These are phyloP conservation scores for Cistogaster globosa DNA, from an alignment of 2,888 invertebrate species.

Conservation along the genomic window DNA sequence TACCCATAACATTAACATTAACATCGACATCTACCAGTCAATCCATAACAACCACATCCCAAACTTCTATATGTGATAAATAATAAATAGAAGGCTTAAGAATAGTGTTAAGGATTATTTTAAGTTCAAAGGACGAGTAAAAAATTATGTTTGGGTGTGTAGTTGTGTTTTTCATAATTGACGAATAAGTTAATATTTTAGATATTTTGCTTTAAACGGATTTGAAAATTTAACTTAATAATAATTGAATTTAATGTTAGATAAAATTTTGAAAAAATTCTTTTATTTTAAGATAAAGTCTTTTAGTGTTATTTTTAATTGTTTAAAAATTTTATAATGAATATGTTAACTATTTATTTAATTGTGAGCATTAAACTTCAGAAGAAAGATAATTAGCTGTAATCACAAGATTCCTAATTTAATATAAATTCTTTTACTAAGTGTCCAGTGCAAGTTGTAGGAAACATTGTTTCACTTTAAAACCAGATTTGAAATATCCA, in stretches of 20 bases:
- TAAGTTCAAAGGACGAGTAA: neutral
- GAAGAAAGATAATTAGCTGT: too few species aligned
- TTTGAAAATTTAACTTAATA: slow-evolving; percentile 20
- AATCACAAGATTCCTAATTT: too few species aligned
- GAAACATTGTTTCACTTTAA: too few species aligned
- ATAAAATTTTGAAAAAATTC: neutral
- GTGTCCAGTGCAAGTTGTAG: neutral
- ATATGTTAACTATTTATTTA: too few species aligned
- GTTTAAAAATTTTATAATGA: neutral
- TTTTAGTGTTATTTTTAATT: neutral
- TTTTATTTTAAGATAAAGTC: neutral
- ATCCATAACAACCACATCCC: slow-evolving; percentile 38
- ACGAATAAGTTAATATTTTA: neutral
- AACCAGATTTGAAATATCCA: too few species aligned
- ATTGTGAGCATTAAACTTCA: too few species aligned
- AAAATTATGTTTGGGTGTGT: neutral
- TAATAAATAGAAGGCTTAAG: slow-evolving; percentile 55
- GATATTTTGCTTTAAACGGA: neutral
- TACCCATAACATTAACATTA: slow-evolving; percentile 16
- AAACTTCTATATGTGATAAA: slow-evolving; percentile 71
- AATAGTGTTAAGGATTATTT: neutral
- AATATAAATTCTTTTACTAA: neutral
- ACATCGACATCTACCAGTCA: slow-evolving; percentile 31
- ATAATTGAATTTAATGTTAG: neutral
- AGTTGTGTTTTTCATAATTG: neutral